Evolutionary conservation across 2,797 vertebrate genomes (phyloP).

Genomic region (Ctenopoma kingsleyae): DNA sequence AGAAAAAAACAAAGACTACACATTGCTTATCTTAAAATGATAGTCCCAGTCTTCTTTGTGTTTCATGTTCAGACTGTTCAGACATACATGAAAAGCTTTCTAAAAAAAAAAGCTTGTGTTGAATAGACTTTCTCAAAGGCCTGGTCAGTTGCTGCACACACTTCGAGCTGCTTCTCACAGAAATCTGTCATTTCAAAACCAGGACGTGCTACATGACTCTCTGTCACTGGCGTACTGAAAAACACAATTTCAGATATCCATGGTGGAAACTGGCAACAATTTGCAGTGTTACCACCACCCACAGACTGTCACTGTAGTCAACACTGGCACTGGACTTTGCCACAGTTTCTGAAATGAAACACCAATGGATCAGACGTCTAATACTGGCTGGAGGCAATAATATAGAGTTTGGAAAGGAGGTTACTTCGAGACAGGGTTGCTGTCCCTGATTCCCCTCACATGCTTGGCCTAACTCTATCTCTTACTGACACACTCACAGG

Average conservation of each 20-base stretch:
- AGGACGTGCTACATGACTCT: constrained; percentile 1
- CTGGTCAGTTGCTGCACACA: background rate
- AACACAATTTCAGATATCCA: background rate
- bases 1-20: background rate
- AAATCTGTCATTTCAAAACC: background rate
- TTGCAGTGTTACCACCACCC: constrained; percentile 29
- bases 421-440: constrained; percentile 41
- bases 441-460: constrained; percentile 42
- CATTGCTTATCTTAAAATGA: background rate
- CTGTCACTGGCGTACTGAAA: background rate
- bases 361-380: constrained; percentile 20
- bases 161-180: background rate
- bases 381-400: constrained; percentile 7
- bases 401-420: constrained; percentile 55
- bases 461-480: background rate
- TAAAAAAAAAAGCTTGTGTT: background rate
- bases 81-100: constrained; percentile 3
- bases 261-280: constrained; percentile 42
- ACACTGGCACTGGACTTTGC: constrained; percentile 14
- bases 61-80: constrained; percentile 1
- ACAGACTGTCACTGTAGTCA: constrained; percentile 49
- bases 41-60: background rate
- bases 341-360: constrained; percentile 20
- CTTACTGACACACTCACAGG: constrained; percentile 15
- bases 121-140: background rate